Evolutionary conservation across 1,140 invertebrate species (phyloP), one percentile per base, ranked within the genome.

Genomic region (Aphelinus atriplicis): DNA sequence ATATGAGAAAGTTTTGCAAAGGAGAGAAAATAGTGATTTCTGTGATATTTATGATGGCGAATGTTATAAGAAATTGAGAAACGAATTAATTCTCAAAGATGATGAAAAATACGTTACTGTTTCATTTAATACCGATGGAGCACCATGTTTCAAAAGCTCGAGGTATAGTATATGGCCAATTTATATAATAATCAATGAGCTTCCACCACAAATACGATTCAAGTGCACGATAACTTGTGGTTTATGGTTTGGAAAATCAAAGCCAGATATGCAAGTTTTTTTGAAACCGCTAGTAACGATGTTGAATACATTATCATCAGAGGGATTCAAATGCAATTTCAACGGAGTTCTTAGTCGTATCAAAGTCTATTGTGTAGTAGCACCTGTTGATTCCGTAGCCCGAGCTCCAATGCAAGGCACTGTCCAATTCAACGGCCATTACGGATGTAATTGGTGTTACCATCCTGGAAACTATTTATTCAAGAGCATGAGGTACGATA

Each of bases 191-290:
- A 47, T 68, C 6, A 74, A 62, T 61, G 65, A 74, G 61, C 26
- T 74, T 45, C 65, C 73, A 3, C 26, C 5, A 7, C 3, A 47
- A 48, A 48, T 68, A 26, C 57, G 73, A 51, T 42, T 10, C 2
- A 74, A 74, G 51, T 10, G 7, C 2, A 46, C 60, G 2, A 62
- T 74, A 45, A 6, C 68, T 7, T 65, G 48, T 7, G 73, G 65
- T 3, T 43, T 74, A n/a, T 74, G 73, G 64, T 60, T 67, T 55
- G 65, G 73, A 5, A 74, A 74, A 68, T 43, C 51, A 7, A 74
- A 74, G 61, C 73, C 71, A 47, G 47, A 73, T 53, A 63, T 73
- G 71, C 6, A 46, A 2, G 55, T 43, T 51, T 73, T 73, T 65
- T 47, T 73, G 3, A 10, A 55, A 45, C 60, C n/a, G 46, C 65